Evolutionary conservation across 2,113 vertebrate genomes (phyloP), one percentile per base, ranked within the genome.

Genomic region (Tapirus terrestris): DNA sequence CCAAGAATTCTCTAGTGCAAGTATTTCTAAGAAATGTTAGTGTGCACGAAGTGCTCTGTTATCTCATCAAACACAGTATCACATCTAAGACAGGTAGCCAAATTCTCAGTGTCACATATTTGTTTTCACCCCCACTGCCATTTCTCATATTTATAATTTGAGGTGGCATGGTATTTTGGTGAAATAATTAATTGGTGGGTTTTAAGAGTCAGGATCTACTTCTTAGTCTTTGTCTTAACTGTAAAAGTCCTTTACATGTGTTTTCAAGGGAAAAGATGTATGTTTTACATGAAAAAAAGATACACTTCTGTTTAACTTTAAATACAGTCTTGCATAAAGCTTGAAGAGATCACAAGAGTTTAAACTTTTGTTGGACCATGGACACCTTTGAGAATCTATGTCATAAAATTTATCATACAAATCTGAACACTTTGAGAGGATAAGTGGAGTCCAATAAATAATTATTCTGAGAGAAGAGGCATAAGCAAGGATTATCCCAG

Each of bases 181-280:
- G 53, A 82, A 51, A 58, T 51, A 76, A 5, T 77, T 36, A 70
- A 77, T 14, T 94, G 53, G 48, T 91, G 18, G 2, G 6, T 91
- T 77, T 80, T 89, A 33, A 80, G 31, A 31, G 5, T 36, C 51
- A 36, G 8, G 7, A 25, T 83, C 51, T 84, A 70, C 3, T 67
- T 94, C 31, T 79, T 92, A 4, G 21, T 29, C n/a, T 80, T 95
- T 65, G 16, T 43, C 51, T 92, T 95, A 80, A 87, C 81, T 93
- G 20, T 75, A 80, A 63, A 86, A 73, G 31, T 76, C 29, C 21
- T 77, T 56, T 23, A 8, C n/a, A 65, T 84, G n/a, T 94, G n/a
- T 65, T 96, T 76, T 91, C 67, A 95, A 92, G 21, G 33, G 63
- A 84, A 6, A 0, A 0, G 9, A 25, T 89, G 31, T 36, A 1